Evolutionary conservation across 1,140 invertebrate genomes (phyloP).

Genomic region (Ips nitidus): DNA sequence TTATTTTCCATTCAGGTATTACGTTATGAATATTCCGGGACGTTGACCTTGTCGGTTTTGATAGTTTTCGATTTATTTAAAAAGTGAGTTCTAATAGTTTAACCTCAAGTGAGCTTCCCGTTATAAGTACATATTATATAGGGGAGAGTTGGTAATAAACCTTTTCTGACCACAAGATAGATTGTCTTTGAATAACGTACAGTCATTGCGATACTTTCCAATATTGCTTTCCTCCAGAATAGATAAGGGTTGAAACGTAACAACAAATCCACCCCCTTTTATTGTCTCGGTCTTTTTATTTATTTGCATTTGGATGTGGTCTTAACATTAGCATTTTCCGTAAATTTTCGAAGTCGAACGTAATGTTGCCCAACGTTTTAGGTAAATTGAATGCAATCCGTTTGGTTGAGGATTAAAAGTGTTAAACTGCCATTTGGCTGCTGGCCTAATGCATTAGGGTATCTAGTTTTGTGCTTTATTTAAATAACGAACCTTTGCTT

Average conservation of each 20-base stretch:
- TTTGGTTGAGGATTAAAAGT: slow-evolving; percentile 15
- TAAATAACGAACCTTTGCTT: background rate
- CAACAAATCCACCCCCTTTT: slow-evolving; percentile 31
- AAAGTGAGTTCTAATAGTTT: too few species aligned
- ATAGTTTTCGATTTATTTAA: background rate
- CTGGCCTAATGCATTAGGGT: background rate
- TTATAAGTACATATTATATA: slow-evolving; percentile 18
- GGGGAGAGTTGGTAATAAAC: slow-evolving; percentile 33
- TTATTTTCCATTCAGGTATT: slow-evolving; percentile 2
- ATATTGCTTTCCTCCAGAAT: slow-evolving; percentile 25
- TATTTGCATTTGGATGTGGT: slow-evolving; percentile 29
- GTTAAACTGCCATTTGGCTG: background rate
- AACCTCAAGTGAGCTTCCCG: slow-evolving; percentile 10
- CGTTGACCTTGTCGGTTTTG: background rate
- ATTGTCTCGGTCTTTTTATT: slow-evolving; percentile 26
- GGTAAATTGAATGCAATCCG: slow-evolving; percentile 26
- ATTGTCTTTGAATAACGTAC: slow-evolving; percentile 34
- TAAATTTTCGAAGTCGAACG: slow-evolving; percentile 21
- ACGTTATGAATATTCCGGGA: slow-evolving; percentile 14
- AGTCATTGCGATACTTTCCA: slow-evolving; percentile 31
- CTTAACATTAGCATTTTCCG: slow-evolving; percentile 26
- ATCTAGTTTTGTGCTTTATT: background rate
- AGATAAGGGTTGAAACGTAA: slow-evolving; percentile 33
- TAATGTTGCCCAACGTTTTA: slow-evolving; percentile 24
- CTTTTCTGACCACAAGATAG: slow-evolving; percentile 31